Percentiles rank a stretch among this genome's conserved stretches.
These are phyloP conservation scores for Beris morrisii DNA, from an alignment of 2,888 invertebrate species.

Conservation along the genomic window DNA sequence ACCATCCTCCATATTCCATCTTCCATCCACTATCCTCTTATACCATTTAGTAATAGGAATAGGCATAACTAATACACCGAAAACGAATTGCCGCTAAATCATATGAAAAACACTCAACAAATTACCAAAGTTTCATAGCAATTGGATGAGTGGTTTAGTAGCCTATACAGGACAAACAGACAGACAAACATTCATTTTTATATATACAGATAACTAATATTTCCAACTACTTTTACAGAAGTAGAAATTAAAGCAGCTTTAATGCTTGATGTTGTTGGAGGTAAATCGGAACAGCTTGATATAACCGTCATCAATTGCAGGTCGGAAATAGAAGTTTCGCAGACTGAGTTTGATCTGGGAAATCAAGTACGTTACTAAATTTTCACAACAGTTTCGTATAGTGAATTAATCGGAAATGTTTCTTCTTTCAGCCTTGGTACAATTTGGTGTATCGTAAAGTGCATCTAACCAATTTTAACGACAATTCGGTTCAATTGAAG, in stretches of 20 bases:
- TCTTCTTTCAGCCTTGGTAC: slow-evolving; percentile 48
- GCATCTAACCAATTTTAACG: slow-evolving; percentile 37
- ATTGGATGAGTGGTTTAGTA: too few relatives aligned
- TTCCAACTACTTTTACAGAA: slow-evolving; percentile 35
- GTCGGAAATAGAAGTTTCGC: slow-evolving; percentile 44
- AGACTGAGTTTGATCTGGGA: slow-evolving; percentile 46
- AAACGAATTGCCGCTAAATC: too few relatives aligned
- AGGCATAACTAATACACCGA: too few relatives aligned
- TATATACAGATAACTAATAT: too few relatives aligned
- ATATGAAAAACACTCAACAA: too few relatives aligned
- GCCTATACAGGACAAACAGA: too few relatives aligned
- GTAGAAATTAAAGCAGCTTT: slow-evolving; percentile 43
- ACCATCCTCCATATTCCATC: too few relatives aligned
- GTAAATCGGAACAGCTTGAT: slow-evolving; percentile 43
- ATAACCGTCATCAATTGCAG: slow-evolving; percentile 47
- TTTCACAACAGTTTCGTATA: not conserved
- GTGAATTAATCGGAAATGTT: not conserved
- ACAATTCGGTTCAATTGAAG: slow-evolving; percentile 16
- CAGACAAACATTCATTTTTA: too few relatives aligned
- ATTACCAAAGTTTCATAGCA: too few relatives aligned
- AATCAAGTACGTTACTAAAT: slow-evolving; percentile 42
- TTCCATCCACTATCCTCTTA: too few relatives aligned
- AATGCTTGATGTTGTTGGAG: slow-evolving; percentile 46
- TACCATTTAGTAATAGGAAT: too few relatives aligned
- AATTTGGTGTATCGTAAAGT: slow-evolving; percentile 43